These are phyloP conservation scores for Ricordea florida DNA, from an alignment of 92 coral and sea anemone species.

Conservation along the genomic window DNA sequence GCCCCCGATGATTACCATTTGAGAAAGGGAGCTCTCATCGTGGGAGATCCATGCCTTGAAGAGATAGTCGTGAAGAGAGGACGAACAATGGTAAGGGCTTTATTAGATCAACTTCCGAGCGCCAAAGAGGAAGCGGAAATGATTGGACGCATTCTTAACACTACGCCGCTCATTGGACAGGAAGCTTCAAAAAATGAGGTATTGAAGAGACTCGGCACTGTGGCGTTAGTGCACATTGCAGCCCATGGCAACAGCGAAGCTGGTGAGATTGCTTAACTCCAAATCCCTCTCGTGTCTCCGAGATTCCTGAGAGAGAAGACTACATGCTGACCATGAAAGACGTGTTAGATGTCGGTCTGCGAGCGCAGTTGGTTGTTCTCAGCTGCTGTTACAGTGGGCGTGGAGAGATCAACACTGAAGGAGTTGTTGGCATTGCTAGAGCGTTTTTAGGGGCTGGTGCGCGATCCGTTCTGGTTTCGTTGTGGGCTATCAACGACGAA, in stretches of 20 bases:
- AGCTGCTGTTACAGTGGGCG: no score
- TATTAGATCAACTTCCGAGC: not conserved
- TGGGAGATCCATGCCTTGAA: conserved; percentile 31
- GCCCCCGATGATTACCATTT: not conserved
- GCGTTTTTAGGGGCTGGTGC: no score
- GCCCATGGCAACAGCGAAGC: conserved; percentile 18
- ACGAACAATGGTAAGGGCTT: not conserved
- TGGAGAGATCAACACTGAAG: no score
- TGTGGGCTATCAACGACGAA: no score
- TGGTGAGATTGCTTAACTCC: conserved; percentile 27
- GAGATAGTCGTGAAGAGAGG: not conserved
- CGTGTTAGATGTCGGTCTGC: no score
- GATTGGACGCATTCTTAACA: not conserved
- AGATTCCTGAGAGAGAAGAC: not conserved
- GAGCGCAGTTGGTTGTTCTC: no score
- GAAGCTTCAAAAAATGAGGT: conserved; percentile 5
- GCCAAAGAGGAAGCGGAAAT: conserved; percentile 3
- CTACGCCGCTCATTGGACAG: not conserved
- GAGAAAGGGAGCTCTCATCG: not conserved
- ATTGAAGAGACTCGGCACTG: not conserved
- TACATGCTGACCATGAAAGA: no score
- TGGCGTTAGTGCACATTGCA: not conserved
- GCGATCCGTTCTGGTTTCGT: no score
- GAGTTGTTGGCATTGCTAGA: no score
- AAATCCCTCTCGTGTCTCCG: not conserved